phyloP scores from a whole-genome alignment of 2,113 vertebrate species.

The Oncorhynchus mykiss region DNA sequence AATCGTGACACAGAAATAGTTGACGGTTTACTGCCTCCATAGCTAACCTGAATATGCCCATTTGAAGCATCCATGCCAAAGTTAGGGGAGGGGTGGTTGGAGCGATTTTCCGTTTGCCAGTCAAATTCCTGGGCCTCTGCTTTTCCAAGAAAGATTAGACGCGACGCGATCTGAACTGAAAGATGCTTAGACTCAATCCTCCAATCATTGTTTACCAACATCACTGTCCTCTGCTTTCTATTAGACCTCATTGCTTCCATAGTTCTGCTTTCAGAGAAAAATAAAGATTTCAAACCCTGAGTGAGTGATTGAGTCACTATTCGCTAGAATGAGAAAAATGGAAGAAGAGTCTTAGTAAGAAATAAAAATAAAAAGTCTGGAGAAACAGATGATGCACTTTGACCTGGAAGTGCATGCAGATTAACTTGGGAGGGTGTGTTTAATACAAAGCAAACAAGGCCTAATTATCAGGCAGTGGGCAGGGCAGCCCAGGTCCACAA shows the following conservation, averaged over 20 bases:
- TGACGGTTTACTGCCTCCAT: conserved; percentile 49
- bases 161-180: conserved; percentile 59
- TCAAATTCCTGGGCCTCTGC: conserved; percentile 48
- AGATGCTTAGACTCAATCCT: conserved; percentile 53
- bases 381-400: conserved; percentile 51
- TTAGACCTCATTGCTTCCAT: conserved; percentile 71
- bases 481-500: conserved; percentile 54
- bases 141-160: conserved; percentile 51
- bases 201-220: conserved; percentile 56
- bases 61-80: conserved; percentile 29
- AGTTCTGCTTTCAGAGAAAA: conserved; percentile 61
- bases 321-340: conserved; percentile 33
- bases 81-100: not conserved
- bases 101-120: conserved; percentile 43
- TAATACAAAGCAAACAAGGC: conserved; percentile 72
- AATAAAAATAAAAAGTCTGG: conserved; percentile 18
- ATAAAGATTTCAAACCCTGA: conserved; percentile 63
- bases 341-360: too few relatives aligned
- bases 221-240: conserved; percentile 66
- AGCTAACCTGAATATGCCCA: conserved; percentile 42
- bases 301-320: conserved; percentile 54
- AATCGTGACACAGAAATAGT: conserved; percentile 23
- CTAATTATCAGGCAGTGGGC: conserved; percentile 68
- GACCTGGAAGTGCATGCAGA: conserved; percentile 72
- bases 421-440: conserved; percentile 64